Conservation (phyloP, 2,113 vertebrate species). For the Oceanites oceanicus region DNA sequence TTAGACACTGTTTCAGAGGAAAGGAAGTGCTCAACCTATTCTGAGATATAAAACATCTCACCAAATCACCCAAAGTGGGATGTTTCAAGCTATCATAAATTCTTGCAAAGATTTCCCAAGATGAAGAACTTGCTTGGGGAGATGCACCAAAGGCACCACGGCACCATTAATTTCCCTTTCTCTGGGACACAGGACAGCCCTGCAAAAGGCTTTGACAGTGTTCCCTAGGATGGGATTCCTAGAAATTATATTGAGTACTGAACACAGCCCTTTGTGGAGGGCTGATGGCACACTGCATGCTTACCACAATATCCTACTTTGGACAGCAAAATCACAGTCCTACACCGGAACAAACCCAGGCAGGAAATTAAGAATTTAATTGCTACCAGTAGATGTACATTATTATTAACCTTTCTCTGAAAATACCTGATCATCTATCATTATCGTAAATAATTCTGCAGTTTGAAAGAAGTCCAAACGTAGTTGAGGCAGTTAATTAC, state of each 20-base stretch:
- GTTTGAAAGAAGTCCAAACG: not conserved
- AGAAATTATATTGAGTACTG: not conserved
- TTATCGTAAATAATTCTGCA: not conserved
- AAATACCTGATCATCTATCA: not conserved
- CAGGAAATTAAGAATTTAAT: not conserved
- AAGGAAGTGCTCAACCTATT: not conserved
- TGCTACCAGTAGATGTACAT: not conserved
- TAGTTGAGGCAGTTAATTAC: not conserved
- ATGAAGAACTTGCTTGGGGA: not conserved
- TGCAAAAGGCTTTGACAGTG: not conserved
- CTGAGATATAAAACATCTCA: not conserved
- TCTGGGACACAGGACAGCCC: not conserved
- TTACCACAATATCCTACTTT: not conserved
- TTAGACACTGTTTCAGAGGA: not conserved
- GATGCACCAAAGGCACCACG: not conserved
- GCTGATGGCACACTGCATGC: not conserved
- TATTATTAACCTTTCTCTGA: not conserved
- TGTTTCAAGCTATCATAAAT: not conserved
- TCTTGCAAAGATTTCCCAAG: not conserved
- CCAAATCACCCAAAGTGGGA: not conserved
- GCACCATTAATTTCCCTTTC: not conserved
- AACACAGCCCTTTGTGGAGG: not conserved
- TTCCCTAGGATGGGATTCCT: not conserved
- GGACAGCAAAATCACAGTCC: not conserved
- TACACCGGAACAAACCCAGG: not conserved